These are phyloP conservation scores for Enhydra lutris DNA, from an alignment of 2,113 vertebrate species.

Conservation along the genomic window DNA sequence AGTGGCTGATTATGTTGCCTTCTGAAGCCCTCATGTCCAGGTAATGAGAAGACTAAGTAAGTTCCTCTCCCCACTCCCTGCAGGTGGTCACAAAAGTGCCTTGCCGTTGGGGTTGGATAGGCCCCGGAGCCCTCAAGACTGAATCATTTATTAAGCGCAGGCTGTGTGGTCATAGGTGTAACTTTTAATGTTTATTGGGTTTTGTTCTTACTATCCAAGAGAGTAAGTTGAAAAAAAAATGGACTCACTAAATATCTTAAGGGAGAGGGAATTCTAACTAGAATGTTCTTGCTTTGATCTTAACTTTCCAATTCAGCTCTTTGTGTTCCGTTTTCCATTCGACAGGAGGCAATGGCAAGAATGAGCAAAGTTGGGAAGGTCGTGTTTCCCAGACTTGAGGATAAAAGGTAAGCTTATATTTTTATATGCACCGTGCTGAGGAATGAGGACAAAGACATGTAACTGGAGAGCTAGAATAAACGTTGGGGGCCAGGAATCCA, in stretches of 20 bases:
- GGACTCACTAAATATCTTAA: not conserved
- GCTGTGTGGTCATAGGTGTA: not conserved
- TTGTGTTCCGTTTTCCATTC: slow-evolving; percentile 74
- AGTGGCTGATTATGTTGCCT: not conserved
- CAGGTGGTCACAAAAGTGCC: not conserved
- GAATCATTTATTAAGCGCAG: not conserved
- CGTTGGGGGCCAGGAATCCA: not conserved
- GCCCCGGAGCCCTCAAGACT: not conserved
- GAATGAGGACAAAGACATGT: not conserved
- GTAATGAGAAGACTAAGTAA: not conserved
- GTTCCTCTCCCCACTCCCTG: not conserved
- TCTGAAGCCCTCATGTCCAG: not conserved
- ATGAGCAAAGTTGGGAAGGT: slow-evolving; percentile 93
- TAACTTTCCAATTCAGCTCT: slow-evolving; percentile 75
- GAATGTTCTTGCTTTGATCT: slow-evolving; percentile 73
- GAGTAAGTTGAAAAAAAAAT: not conserved
- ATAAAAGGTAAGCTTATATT: slow-evolving; percentile 85
- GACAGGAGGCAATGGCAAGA: slow-evolving; percentile 93
- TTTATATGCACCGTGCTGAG: not conserved
- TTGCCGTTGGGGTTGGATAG: not conserved
- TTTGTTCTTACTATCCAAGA: slow-evolving; percentile 50
- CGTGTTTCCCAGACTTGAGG: slow-evolving; percentile 84
- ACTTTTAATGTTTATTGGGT: slow-evolving; percentile 8
- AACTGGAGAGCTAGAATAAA: not conserved
- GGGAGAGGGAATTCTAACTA: slow-evolving; percentile 24